Evolutionary conservation across 1,140 invertebrate genomes (phyloP), one percentile per base, ranked within the genome.

Genomic region (Ephestia elutella): DNA sequence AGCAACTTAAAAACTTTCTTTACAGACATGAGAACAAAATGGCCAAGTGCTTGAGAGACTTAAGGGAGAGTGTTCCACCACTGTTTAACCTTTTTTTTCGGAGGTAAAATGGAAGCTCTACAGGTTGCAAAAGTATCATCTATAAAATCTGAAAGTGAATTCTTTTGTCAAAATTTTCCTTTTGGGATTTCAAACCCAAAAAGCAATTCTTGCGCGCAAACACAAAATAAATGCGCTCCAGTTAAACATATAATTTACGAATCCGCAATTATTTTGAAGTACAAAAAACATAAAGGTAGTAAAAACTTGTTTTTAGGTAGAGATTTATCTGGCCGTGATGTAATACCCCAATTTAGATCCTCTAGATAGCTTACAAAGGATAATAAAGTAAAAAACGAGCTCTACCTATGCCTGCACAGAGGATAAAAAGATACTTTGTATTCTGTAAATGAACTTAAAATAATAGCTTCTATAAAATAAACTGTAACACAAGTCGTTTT

Each of bases 281-380:
- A 1, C 13, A 17, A 9, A 44, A 44, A 44, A 44, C n/a, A 44
- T 13, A 44, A 44, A 44, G 13, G 13, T 44, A 44, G 38, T 13
- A 53, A 25, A 25, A 53, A 53, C 19, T 25, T 5, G 50, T 21
- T 53, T 3, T 25, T 25, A 11, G 1, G 50, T 15, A 5, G 17
- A 53, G 50, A 21, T 53, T 53, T 25, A 53, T 53, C 19, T 20
- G 5, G 9, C 8, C 20, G 19, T 20, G 19, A 53, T 20, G 50
- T n/a, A 20, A 53, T 53, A 25, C 0, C 50, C 21, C 2, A 25
- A 53, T 53, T 53, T 53, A 53, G 50, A 53, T 53, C 13, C n/a
- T 2, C 38, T 44, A 7, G 38, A 32, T 32, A 32, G 1, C 8
- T 28, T 10, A 11, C 30, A 32, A 32, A 10, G 7, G 1, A n/a